Conservation (phyloP, 2,113 vertebrate genomes). For the Loxodonta africana region DNA sequence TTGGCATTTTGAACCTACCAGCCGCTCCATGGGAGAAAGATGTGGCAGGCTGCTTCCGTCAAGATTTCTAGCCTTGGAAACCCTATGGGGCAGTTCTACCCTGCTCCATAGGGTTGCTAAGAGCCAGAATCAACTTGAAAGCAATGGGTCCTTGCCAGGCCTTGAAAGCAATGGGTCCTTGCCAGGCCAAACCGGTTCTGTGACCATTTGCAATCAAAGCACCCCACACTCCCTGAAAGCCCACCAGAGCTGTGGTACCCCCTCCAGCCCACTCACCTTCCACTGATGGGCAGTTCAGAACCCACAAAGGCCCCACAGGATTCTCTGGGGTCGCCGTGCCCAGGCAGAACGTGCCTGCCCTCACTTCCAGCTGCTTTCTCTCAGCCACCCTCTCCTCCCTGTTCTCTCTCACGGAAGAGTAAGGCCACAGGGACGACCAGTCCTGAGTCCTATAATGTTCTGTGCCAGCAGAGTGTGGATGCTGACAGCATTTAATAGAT, state of each 20-base stretch:
- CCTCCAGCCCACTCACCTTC: neutral
- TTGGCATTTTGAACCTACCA: neutral
- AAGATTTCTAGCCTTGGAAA: too few species aligned
- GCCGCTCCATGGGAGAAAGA: too few species aligned
- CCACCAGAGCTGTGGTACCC: too few species aligned
- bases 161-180: too few species aligned
- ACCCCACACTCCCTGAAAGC: neutral
- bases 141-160: neutral
- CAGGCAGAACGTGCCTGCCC: neutral
- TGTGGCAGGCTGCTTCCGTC: too few species aligned
- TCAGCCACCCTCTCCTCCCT: neutral
- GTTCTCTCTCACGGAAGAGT: neutral
- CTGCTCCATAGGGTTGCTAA: too few species aligned
- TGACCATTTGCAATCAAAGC: neutral
- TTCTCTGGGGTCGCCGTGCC: neutral
- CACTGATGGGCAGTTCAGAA: neutral
- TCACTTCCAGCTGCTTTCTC: fast-evolving
- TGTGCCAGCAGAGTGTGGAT: neutral
- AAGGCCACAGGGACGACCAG: neutral
- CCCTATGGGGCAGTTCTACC: too few species aligned
- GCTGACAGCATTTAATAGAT: too few species aligned
- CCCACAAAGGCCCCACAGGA: neutral
- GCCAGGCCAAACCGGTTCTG: neutral
- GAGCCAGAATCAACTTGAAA: too few species aligned
- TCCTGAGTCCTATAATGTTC: fast-evolving